phyloP scores from a whole-genome alignment of 2,888 invertebrate species.

The Margaritifera margaritifera region DNA sequence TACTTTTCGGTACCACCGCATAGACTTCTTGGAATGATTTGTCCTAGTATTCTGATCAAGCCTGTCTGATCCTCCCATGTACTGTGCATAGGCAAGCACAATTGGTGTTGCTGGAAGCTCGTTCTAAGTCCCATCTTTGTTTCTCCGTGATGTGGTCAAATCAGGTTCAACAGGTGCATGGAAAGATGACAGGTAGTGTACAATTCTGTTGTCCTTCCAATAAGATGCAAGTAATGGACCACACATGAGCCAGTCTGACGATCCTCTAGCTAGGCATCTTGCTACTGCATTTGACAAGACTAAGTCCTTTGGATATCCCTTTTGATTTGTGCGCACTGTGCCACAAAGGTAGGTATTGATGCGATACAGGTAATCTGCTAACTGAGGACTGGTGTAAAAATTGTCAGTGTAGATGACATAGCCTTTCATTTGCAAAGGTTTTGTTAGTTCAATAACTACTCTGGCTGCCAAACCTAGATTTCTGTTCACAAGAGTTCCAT shows the following conservation, averaged over 20 bases:
- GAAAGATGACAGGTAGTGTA: too few species aligned
- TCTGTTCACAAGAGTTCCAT: too few species aligned
- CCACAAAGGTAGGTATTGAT: slow-evolving; percentile 20
- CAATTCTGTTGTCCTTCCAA: too few species aligned
- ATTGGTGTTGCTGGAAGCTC: slow-evolving; percentile 11
- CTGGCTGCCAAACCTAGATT: too few species aligned
- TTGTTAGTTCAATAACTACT: too few species aligned
- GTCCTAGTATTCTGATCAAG: slow-evolving; percentile 16
- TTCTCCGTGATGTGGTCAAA: slow-evolving; percentile 3
- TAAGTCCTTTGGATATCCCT: slow-evolving; percentile 21
- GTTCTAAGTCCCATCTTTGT: slow-evolving; percentile 14
- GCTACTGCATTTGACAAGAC: not conserved
- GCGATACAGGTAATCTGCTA: too few species aligned
- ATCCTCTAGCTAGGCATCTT: slow-evolving; percentile 7
- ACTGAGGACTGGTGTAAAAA: too few species aligned
- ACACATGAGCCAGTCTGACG: slow-evolving; percentile 15
- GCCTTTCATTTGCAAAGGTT: too few species aligned
- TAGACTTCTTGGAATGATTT: slow-evolving; percentile 10
- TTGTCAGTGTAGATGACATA: too few species aligned
- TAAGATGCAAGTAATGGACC: not conserved
- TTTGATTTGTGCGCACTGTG: slow-evolving; percentile 15
- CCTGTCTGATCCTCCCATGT: too few species aligned
- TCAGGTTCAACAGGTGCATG: slow-evolving; percentile 7
- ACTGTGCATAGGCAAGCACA: slow-evolving; percentile 16
- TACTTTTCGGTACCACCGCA: slow-evolving; percentile 21